Percentiles rank a stretch among this genome's conserved stretches.
These are phyloP conservation scores for Dryobates pubescens DNA, from an alignment of 2,797 vertebrate genomes.

Conservation along the genomic window DNA sequence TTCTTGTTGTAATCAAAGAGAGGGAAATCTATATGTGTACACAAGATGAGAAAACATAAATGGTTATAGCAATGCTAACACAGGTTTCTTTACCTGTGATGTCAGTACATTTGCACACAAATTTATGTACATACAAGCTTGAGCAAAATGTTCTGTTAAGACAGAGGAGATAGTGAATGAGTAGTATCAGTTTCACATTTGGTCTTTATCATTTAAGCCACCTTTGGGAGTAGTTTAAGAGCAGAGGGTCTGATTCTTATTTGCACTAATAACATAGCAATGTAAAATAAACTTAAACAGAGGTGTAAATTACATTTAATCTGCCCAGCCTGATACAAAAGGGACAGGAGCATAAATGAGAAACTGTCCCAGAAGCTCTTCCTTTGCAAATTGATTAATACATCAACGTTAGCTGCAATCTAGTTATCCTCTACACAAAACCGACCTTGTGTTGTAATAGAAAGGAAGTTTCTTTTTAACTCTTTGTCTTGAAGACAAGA, in stretches of 20 bases:
- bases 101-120: background rate
- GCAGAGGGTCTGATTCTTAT: background rate
- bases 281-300: background rate
- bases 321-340: background rate
- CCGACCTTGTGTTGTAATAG: background rate
- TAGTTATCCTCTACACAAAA: constrained; percentile 19
- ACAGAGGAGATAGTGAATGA: background rate
- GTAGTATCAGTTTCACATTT: background rate
- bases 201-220: background rate
- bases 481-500: background rate
- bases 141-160: background rate
- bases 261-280: background rate
- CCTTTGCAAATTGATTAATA: background rate
- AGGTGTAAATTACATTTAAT: background rate
- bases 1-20: background rate
- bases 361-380: background rate
- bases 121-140: background rate
- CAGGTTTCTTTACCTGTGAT: background rate
- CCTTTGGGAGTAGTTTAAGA: background rate
- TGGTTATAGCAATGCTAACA: background rate
- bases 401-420: background rate
- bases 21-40: background rate
- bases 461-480: background rate
- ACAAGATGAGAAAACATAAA: background rate
- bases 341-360: background rate